These are phyloP conservation scores for Thalassoma bifasciatum DNA, from an alignment of 2,113 vertebrate species.

Conservation along the genomic window DNA sequence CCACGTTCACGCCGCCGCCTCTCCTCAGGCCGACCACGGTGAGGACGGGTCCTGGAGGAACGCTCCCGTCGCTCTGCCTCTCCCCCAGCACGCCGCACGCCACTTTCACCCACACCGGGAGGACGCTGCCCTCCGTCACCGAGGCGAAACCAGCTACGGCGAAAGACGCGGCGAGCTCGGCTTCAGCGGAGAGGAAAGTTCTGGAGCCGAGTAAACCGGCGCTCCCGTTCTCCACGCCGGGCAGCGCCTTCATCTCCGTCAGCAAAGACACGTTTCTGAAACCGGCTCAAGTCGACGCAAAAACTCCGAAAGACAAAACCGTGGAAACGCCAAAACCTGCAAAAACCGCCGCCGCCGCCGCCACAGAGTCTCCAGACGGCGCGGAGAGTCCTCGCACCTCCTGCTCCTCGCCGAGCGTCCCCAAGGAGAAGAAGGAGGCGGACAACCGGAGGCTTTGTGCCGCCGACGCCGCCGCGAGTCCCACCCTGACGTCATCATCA, in stretches of 20 bases:
- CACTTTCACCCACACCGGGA: constrained; percentile 61
- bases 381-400: constrained; percentile 50
- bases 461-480: background rate
- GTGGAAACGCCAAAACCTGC: background rate
- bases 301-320: constrained; percentile 28
- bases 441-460: constrained; percentile 67
- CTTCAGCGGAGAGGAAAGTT: constrained; percentile 33
- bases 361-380: constrained; percentile 13
- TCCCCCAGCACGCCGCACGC: constrained; percentile 67
- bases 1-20: constrained; percentile 79
- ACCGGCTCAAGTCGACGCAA: constrained; percentile 63
- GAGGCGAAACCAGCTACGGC: constrained; percentile 31
- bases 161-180: constrained; percentile 16
- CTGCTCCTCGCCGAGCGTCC: constrained; percentile 70
- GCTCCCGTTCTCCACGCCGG: constrained; percentile 79
- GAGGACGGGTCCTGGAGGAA: constrained; percentile 63
- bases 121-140: constrained; percentile 23
- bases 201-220: constrained; percentile 44
- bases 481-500: background rate
- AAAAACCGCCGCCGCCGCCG: constrained; percentile 19
- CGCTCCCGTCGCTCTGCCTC: constrained; percentile 70
- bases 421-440: constrained; percentile 81
- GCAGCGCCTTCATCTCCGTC: constrained; percentile 83
- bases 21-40: constrained; percentile 80
- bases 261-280: constrained; percentile 75